These are phyloP conservation scores for Prorops nasuta DNA, from an alignment of 1,140 invertebrate genomes.

Conservation along the genomic window DNA sequence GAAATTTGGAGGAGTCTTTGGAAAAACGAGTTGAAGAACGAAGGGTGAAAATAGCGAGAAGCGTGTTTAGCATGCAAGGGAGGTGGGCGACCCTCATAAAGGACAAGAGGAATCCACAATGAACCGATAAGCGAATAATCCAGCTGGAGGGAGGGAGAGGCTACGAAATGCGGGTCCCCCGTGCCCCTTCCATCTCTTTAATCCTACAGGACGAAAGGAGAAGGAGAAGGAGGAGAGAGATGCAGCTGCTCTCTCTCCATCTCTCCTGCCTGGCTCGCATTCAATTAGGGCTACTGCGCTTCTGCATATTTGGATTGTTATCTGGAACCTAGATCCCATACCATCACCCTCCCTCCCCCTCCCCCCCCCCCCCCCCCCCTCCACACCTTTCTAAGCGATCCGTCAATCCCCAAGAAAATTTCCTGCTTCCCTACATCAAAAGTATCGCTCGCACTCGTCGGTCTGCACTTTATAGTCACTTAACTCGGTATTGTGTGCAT, in stretches of 20 bases:
- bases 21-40: no score
- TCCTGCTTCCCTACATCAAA: background rate
- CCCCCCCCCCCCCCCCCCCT: background rate
- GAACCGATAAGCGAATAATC: constrained; percentile 40
- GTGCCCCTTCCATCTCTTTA: background rate
- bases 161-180: background rate
- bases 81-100: constrained; percentile 31
- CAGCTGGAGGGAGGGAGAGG: constrained; percentile 1
- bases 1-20: no score
- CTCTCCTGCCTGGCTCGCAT: no score
- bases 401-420: background rate
- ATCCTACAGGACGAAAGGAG: no score
- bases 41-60: constrained; percentile 2
- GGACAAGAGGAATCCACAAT: constrained; percentile 38
- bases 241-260: no score
- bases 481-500: no score
- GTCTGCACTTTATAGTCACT: no score
- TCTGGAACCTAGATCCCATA: no score
- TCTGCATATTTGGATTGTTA: no score
- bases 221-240: no score
- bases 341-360: background rate
- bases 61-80: constrained; percentile 32
- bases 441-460: no score
- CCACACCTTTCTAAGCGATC: background rate
- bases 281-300: no score